Evolutionary conservation across 2,888 invertebrate species (phyloP), one percentile per base, ranked within the genome.

Genomic region (Diabrotica balteata): DNA sequence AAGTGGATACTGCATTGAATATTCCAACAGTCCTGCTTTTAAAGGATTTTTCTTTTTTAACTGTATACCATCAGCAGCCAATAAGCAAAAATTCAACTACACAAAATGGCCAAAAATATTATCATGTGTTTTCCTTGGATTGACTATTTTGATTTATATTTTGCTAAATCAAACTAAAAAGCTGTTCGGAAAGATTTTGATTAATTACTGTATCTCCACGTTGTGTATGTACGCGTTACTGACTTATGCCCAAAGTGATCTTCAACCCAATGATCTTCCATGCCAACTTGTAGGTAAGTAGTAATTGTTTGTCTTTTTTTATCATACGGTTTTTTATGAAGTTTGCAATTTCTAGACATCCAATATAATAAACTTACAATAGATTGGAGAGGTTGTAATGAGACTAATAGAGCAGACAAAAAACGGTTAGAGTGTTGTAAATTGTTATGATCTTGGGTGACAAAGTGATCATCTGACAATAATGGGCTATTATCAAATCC

Each of bases 181-280:
- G 32, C 53, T 78, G 7, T 80, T 80, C 64, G 80, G 79, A 7
- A 80, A 80, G 66, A 76, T 77, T 55, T 66, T 80, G 53, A 75
- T 80, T 32, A 79, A 75, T 60, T 80, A 79, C 59, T 79, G 79
- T 61, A 42, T 72, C 0, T 68, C 75, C 0, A 75, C 74, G 53
- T 68, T 78, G 5, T 46, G 68, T 7, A 54, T 75, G 47, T 76
- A 77, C 61, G 53, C 68, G 7, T 63, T 77, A 7, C 59, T 79
- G 53, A 60, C 68, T 7, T 76, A 77, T 54, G 65, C 66, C 8
- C 72, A 75, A 17, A 22, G 57, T 0, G 50, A 60, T 54, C 47
- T 74, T 8, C 10, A 53, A 8, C 50, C 69, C 10, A 45, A 53
- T 1, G 68, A 71, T 63, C n/a, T 53, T n/a, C 63, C 42, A 45